Evolutionary conservation across 2,797 vertebrate genomes (phyloP).

Genomic region (Buphagus erythrorhynchus): DNA sequence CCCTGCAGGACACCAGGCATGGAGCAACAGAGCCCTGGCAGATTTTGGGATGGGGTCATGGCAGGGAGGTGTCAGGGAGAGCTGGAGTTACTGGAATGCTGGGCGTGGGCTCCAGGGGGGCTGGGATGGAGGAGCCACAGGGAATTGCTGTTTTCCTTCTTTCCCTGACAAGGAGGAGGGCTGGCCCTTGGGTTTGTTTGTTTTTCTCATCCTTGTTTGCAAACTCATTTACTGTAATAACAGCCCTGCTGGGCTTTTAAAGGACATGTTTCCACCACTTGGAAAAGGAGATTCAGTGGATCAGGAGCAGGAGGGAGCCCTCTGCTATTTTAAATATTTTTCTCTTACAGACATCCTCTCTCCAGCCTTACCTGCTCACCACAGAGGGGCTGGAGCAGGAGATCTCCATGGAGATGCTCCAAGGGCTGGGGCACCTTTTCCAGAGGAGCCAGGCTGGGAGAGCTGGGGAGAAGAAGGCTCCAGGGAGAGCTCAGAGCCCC

Average conservation of each 20-base stretch:
- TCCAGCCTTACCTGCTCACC: neutral
- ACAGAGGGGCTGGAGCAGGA: accelerated
- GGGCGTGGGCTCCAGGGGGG: neutral
- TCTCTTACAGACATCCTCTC: neutral
- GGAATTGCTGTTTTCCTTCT: neutral
- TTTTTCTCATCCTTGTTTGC: neutral
- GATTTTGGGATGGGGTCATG: neutral
- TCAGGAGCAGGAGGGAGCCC: neutral
- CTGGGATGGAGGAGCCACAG: neutral
- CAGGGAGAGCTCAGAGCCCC: neutral
- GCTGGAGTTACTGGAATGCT: neutral
- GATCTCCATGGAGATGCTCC: neutral
- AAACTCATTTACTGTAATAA: neutral
- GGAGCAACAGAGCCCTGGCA: neutral
- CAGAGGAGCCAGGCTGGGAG: neutral
- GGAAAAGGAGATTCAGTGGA: neutral
- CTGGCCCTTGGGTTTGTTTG: neutral
- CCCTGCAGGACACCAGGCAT: neutral
- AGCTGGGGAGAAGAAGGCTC: accelerated
- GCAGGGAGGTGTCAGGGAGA: neutral
- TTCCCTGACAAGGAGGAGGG: neutral
- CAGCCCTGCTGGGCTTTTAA: neutral
- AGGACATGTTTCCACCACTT: neutral
- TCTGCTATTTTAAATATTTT: neutral
- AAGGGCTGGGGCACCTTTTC: neutral